These are phyloP conservation scores for Muschampia plurimacula DNA, from an alignment of 2,888 invertebrate species.

Conservation along the genomic window DNA sequence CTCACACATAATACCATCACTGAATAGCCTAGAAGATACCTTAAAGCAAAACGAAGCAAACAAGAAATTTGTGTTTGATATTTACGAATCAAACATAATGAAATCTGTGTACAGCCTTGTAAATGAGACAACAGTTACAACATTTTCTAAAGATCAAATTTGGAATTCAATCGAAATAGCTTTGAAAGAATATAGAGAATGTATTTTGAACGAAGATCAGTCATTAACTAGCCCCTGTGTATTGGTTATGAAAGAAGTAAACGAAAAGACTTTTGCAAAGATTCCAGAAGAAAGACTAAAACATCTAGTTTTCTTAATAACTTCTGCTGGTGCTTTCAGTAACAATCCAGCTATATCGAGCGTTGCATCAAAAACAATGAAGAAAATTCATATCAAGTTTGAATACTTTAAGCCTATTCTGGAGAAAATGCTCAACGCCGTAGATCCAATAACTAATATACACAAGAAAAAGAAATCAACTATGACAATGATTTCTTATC, in stretches of 20 bases:
- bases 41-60: slow-evolving; percentile 59
- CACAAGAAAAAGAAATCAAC: slow-evolving; percentile 75
- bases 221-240: slow-evolving; percentile 72
- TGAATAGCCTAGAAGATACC: slow-evolving; percentile 58
- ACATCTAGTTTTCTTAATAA: slow-evolving; percentile 79
- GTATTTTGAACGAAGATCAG: slow-evolving; percentile 67
- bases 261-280: slow-evolving; percentile 81
- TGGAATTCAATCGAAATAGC: slow-evolving; percentile 86
- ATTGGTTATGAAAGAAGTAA: slow-evolving; percentile 85
- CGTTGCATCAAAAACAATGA: slow-evolving; percentile 87
- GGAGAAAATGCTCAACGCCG: slow-evolving; percentile 84
- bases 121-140: slow-evolving; percentile 76
- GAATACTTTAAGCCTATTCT: slow-evolving; percentile 86
- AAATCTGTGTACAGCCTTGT: slow-evolving; percentile 84
- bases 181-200: slow-evolving; percentile 82
- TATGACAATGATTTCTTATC: slow-evolving; percentile 81
- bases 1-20: slow-evolving; percentile 62
- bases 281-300: slow-evolving; percentile 77
- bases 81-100: slow-evolving; percentile 83
- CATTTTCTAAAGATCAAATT: slow-evolving; percentile 71
- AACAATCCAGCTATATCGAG: slow-evolving; percentile 87
- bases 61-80: slow-evolving; percentile 66
- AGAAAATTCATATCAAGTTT: slow-evolving; percentile 88
- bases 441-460: slow-evolving; percentile 65
- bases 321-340: slow-evolving; percentile 84